Percentiles rank a stretch among this genome's conserved stretches.
phyloP scores from a whole-genome alignment of 2,888 invertebrate genomes.

The Cephalotes varians region DNA sequence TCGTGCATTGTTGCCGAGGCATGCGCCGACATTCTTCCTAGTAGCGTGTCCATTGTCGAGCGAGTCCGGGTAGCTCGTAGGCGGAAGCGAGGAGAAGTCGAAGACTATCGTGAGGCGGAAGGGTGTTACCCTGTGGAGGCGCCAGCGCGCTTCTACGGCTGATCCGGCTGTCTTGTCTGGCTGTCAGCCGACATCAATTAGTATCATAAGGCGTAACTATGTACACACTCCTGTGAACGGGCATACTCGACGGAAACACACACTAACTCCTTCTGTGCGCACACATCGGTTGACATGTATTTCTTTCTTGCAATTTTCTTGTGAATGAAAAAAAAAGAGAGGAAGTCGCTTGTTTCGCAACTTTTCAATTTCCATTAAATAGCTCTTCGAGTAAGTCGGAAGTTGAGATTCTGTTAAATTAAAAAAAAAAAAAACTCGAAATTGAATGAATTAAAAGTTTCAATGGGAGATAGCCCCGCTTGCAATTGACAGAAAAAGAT shows the following conservation, averaged over 20 bases:
- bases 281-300: not conserved
- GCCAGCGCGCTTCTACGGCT: constrained; percentile 53
- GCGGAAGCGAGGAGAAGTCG: constrained; percentile 40
- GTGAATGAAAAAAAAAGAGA: not conserved
- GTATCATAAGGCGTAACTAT: constrained; percentile 49
- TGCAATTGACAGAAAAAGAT: constrained; percentile 17
- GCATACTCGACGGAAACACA: constrained; percentile 26
- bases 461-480: not conserved
- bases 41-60: constrained; percentile 48
- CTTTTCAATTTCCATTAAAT: constrained; percentile 18
- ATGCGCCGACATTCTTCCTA: constrained; percentile 51
- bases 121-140: constrained; percentile 31
- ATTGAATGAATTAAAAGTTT: constrained; percentile 24
- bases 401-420: constrained; percentile 17
- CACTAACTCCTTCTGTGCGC: constrained; percentile 4
- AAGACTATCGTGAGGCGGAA: constrained; percentile 58
- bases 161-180: constrained; percentile 58
- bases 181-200: constrained; percentile 64
- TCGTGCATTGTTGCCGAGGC: constrained; percentile 75
- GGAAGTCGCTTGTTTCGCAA: not conserved
- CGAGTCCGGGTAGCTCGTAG: constrained; percentile 23
- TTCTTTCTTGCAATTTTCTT: not conserved
- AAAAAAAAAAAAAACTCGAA: no score
- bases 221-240: constrained; percentile 33
- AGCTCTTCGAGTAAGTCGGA: constrained; percentile 10